A percentile compares a stretch with the other conserved stretches of the same genome.
Conservation (phyloP, 2,113 vertebrate species). For the Aegotheles bennettii region DNA sequence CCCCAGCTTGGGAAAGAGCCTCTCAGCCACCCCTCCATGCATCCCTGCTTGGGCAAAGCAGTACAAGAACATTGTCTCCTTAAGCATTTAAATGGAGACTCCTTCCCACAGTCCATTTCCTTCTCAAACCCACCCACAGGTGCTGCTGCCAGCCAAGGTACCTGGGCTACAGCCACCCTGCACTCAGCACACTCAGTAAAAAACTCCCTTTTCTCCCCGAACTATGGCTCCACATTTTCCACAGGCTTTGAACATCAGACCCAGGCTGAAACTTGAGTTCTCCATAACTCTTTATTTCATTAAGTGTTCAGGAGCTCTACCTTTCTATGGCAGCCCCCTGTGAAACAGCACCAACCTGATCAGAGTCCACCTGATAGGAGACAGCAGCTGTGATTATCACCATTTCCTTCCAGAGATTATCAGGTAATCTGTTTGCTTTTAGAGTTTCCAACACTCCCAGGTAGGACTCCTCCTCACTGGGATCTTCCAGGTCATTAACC, state of each 20-base stretch:
- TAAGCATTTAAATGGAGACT: not conserved
- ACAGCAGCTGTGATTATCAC: rapidly evolving
- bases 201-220: not conserved
- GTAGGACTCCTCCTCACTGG: too few relatives aligned
- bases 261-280: not conserved
- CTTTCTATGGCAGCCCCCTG: not conserved
- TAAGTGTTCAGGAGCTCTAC: not conserved
- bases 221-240: not conserved
- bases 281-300: not conserved
- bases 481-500: not conserved
- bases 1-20: too few relatives aligned
- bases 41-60: too few relatives aligned
- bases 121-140: not conserved
- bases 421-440: not conserved
- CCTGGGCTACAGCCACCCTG: rapidly evolving
- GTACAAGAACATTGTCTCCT: not conserved
- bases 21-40: too few relatives aligned
- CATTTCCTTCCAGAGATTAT: not conserved
- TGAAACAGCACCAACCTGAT: not conserved
- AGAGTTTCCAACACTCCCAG: not conserved
- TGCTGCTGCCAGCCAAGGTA: not conserved
- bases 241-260: not conserved
- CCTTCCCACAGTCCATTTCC: not conserved
- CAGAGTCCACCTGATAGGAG: not conserved
- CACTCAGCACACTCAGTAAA: rapidly evolving